Conservation (phyloP, 2,888 invertebrate species). For the Tortricodes alternella region DNA sequence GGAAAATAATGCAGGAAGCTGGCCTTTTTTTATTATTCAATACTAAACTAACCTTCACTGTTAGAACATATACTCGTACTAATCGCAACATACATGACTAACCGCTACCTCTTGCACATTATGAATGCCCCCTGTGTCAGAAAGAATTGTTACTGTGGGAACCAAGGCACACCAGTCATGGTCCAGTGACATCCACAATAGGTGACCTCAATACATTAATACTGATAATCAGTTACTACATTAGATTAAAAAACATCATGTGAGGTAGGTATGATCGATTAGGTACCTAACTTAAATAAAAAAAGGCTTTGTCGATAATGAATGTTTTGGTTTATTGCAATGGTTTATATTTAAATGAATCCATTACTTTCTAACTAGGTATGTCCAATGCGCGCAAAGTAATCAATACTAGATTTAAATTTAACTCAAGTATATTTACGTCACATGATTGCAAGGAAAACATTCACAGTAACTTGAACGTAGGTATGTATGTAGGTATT, state of each 20-base stretch:
- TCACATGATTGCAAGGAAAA: conserved; percentile 7
- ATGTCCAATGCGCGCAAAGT: conserved; percentile 15
- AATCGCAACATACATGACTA: conserved; percentile 2
- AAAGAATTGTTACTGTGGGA: conserved; percentile 46
- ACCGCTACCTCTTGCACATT: background rate
- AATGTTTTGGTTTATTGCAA: too few relatives aligned
- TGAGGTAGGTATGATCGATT: too few relatives aligned
- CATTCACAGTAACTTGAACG: too few relatives aligned
- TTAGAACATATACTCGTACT: too few relatives aligned
- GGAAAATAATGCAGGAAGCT: too few relatives aligned
- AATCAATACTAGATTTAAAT: conserved; percentile 29
- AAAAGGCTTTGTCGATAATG: too few relatives aligned
- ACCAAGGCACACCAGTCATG: conserved; percentile 47
- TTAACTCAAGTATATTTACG: conserved; percentile 17
- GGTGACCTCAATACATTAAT: conserved; percentile 45
- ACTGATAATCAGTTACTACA: background rate
- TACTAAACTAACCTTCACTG: conserved; percentile 4
- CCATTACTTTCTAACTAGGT: conserved; percentile 20
- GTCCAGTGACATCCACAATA: conserved; percentile 44
- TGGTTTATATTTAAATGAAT: conserved; percentile 9
- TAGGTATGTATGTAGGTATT: too few relatives aligned
- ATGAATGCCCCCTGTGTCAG: conserved; percentile 18
- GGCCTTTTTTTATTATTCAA: too few relatives aligned
- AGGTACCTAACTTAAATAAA: too few relatives aligned
- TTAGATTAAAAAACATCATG: too few relatives aligned